Base-by-base conservation (phyloP, 1,140 invertebrate genomes). In the Fopius arisanus region DNA sequence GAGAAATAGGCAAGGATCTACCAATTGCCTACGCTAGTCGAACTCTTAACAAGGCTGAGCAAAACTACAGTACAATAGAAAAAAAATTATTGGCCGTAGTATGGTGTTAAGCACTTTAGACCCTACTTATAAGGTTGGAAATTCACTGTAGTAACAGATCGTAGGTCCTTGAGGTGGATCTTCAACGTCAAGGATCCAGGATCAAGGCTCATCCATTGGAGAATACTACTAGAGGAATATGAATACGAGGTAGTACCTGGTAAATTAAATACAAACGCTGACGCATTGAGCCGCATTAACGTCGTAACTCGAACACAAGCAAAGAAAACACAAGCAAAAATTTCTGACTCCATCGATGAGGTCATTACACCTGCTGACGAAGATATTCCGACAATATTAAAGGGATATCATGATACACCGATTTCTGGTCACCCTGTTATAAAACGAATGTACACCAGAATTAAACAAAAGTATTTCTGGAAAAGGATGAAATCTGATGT, bases 381-480 rank as follows among this genome's bases (percentile, higher is more conserved):
- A 4, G 29, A 67, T 7, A 67, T 37, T 33, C 16, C 7, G 6
- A 16, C 2, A 23, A 69, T 69, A 28, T 21, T 51, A 1, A 26
- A 7, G 23, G 12, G 14, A n/a, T 43, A 43, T 12, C 40, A 43
- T 43, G 51, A 77, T 43, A 65, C 62, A 26, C 78, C 77, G 7
- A 40, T 77, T 40, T 75, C 73, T 54, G 83, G 80, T 33, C 82
- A 85, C 73, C 65, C 54, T 54, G 82, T 81, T 23, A 69, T 79
- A 31, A 23, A 77, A 40, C 69, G 77, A 68, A 86, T 76, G 14
- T 63, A 70, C 9, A 75, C 79, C 41, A 72, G 72, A 62, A 81
- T 82, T 21, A 78, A 75, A 77, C 2, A 65, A 67, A 77, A 72
- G 71, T 79, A 78, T 72, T 31, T 23, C 31, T 84, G 80, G 81